Evolutionary conservation across 2,797 vertebrate species (phyloP).

Genomic region (Notolepis coatsorum): DNA sequence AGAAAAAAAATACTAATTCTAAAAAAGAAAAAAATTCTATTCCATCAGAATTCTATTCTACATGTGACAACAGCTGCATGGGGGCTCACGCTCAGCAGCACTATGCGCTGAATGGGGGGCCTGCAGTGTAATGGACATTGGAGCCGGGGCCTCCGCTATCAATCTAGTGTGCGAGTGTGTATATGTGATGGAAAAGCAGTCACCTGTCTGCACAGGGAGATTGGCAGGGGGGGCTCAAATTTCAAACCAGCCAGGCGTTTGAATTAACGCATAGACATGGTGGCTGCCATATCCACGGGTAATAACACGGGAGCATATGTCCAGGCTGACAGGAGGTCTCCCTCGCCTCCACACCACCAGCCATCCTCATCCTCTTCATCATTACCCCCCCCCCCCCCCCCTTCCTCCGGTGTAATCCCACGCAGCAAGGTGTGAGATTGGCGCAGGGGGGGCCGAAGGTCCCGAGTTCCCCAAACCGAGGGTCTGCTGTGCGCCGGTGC

Average conservation of each 20-base stretch:
- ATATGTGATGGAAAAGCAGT: neutral
- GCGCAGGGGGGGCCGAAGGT: neutral
- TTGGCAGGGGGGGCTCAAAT: conserved; percentile 6
- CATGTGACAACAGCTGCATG: neutral
- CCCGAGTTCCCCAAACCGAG: neutral
- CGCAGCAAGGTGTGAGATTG: conserved; percentile 14
- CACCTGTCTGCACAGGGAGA: neutral
- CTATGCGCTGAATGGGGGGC: neutral
- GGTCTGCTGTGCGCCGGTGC: neutral
- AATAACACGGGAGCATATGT: conserved; percentile 7
- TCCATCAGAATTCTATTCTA: conserved; percentile 5
- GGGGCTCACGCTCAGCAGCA: neutral
- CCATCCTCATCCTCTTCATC: conserved; percentile 4
- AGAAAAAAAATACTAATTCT: too few relatives aligned
- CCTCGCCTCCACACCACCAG: neutral
- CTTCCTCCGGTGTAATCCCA: conserved; percentile 11
- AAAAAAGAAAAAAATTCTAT: too few relatives aligned
- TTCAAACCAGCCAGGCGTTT: conserved; percentile 6
- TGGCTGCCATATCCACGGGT: neutral
- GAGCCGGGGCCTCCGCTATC: neutral
- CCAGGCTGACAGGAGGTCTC: neutral
- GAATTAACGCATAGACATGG: neutral
- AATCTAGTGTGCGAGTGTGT: neutral
- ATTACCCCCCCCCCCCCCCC: too few relatives aligned
- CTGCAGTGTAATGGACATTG: conserved; percentile 2